Conservation (phyloP, 2,888 invertebrate species). For the Callosobruchus maculatus region DNA sequence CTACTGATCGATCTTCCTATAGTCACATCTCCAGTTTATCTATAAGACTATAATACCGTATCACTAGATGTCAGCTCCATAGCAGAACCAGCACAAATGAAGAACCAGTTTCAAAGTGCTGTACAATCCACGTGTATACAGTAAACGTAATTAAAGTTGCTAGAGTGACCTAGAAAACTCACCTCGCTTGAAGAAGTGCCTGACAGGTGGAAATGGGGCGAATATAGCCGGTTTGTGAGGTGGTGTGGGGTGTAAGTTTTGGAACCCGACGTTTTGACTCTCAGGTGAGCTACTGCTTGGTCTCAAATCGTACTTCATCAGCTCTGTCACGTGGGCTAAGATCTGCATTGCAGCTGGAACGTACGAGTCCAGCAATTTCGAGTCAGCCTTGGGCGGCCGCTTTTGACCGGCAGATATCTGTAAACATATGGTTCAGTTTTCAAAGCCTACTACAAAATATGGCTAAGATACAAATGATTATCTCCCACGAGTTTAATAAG, state of each 20-base stretch:
- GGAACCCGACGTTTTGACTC: constrained; percentile 19
- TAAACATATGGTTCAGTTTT: not conserved
- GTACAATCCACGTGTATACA: too few species aligned
- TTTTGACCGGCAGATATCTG: not conserved
- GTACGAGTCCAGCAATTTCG: constrained; percentile 55
- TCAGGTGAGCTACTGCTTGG: constrained; percentile 17
- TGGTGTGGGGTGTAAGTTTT: constrained; percentile 38
- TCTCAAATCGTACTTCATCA: constrained; percentile 57
- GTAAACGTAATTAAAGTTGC: too few species aligned
- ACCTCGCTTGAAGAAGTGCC: not conserved
- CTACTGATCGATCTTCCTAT: too few species aligned
- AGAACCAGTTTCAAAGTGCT: too few species aligned
- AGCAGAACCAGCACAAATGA: too few species aligned
- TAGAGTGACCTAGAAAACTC: not conserved
- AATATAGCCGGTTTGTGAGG: constrained; percentile 49
- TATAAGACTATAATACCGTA: too few species aligned
- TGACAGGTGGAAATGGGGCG: constrained; percentile 44
- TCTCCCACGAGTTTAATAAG: too few species aligned
- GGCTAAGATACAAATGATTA: too few species aligned
- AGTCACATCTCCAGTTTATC: too few species aligned
- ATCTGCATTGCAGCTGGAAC: constrained; percentile 68
- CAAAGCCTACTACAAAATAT: too few species aligned
- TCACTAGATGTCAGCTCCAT: too few species aligned
- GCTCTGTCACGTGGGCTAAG: constrained; percentile 59
- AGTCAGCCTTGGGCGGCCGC: not conserved